A percentile compares a stretch with the other conserved stretches of the same genome.
phyloP scores from a whole-genome alignment of 2,888 invertebrate species.

The Onchidella celtica region DNA sequence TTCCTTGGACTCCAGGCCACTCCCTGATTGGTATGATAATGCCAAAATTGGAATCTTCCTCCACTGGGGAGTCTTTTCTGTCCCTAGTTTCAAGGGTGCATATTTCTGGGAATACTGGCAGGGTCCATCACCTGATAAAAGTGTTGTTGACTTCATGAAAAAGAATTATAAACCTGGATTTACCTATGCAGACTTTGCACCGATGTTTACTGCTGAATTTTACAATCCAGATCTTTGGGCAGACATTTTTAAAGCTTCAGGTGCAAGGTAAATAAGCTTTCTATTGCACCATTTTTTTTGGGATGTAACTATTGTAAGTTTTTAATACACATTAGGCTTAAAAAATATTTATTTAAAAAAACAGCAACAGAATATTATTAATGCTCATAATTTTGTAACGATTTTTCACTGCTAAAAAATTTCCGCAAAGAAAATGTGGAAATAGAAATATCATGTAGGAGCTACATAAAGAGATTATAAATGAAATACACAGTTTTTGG shows the following conservation, averaged over 20 bases:
- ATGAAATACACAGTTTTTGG: no score
- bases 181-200: constrained; percentile 95
- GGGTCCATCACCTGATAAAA: constrained; percentile 54
- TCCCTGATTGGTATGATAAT: constrained; percentile 80
- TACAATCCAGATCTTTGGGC: constrained; percentile 92
- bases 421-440: no score
- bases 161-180: constrained; percentile 91
- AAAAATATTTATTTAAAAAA: no score
- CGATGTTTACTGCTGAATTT: no score
- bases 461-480: no score
- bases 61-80: constrained; percentile 81
- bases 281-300: neutral
- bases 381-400: no score
- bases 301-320: no score
- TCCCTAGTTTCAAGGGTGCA: constrained; percentile 85
- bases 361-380: no score
- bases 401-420: no score
- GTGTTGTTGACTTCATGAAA: constrained; percentile 85
- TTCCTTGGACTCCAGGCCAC: constrained; percentile 80
- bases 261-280: constrained; percentile 85
- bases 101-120: constrained; percentile 79
- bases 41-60: constrained; percentile 81
- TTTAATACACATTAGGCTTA: no score
- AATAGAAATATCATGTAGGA: no score
- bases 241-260: constrained; percentile 89